Conservation (phyloP, 2,888 invertebrate genomes). For the Hemistola chrysoprasaria region DNA sequence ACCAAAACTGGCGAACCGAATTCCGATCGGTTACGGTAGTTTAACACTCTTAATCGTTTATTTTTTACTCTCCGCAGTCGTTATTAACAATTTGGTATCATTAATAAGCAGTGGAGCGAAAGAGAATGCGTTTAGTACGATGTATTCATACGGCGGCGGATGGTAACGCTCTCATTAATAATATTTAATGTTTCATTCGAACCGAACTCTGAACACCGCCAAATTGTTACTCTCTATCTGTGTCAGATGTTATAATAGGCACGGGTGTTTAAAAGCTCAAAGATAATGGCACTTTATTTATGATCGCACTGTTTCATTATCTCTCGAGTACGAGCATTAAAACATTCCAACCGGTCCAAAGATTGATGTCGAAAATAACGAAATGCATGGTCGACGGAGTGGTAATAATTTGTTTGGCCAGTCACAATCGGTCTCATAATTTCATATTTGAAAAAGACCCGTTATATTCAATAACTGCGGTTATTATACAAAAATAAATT, state of each 20-base stretch:
- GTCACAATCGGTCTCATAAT: slow-evolving; percentile 9
- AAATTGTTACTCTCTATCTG: slow-evolving; percentile 29
- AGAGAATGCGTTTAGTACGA: slow-evolving; percentile 60
- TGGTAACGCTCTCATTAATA: slow-evolving; percentile 58
- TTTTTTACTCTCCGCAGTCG: slow-evolving; percentile 64
- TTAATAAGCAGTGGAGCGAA: slow-evolving; percentile 72
- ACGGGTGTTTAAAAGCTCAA: slow-evolving; percentile 22
- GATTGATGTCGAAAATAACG: slow-evolving; percentile 24
- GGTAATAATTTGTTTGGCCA: slow-evolving; percentile 14
- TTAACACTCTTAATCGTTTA: slow-evolving; percentile 75
- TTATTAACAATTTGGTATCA: slow-evolving; percentile 75
- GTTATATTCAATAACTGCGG: slow-evolving; percentile 12
- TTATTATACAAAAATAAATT: slow-evolving; percentile 25
- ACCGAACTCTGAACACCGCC: slow-evolving; percentile 47
- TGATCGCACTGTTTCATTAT: slow-evolving; percentile 32
- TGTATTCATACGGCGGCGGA: slow-evolving; percentile 50
- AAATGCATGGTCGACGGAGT: slow-evolving; percentile 14
- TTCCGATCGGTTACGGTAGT: slow-evolving; percentile 76
- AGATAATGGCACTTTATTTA: slow-evolving; percentile 25
- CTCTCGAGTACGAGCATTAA: slow-evolving; percentile 19
- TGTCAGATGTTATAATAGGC: slow-evolving; percentile 26
- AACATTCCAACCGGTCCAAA: slow-evolving; percentile 18
- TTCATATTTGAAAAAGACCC: slow-evolving; percentile 7
- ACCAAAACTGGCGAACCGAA: slow-evolving; percentile 66
- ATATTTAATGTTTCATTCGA: slow-evolving; percentile 60